Percentiles rank a stretch among this genome's conserved stretches.
phyloP scores from a whole-genome alignment of 2,113 vertebrate species.

The Stomatorhinus ivindoensis region DNA sequence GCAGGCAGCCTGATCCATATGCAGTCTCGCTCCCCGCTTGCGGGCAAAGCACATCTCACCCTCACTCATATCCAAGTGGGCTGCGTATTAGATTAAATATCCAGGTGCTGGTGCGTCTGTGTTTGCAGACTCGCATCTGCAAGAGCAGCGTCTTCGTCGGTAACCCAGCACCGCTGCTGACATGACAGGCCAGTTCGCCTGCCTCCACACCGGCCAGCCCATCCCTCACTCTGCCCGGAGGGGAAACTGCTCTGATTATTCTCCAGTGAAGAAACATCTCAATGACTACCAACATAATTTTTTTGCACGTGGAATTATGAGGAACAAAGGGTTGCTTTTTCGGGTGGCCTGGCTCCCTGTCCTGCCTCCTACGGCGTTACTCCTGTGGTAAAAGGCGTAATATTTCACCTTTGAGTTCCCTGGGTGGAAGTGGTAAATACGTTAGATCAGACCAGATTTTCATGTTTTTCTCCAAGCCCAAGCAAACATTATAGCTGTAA shows the following conservation, averaged over 20 bases:
- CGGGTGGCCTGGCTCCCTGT: background rate
- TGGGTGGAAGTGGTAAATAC: background rate
- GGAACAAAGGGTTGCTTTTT: background rate
- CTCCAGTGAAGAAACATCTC: constrained; percentile 1
- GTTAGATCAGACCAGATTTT: background rate
- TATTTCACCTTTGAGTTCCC: constrained; percentile 1
- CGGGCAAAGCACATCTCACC: background rate
- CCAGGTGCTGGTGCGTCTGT: background rate
- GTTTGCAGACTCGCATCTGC: background rate
- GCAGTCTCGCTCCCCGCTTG: background rate
- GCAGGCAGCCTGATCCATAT: background rate
- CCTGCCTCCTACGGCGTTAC: background rate
- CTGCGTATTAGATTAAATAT: background rate
- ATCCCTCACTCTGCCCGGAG: background rate
- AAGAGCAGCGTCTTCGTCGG: background rate
- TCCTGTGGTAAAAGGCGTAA: background rate
- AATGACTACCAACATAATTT: background rate
- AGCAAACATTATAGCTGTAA: background rate
- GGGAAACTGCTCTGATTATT: background rate
- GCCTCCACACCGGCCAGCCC: background rate
- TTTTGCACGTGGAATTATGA: background rate
- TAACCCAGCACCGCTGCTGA: background rate
- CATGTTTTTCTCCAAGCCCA: background rate
- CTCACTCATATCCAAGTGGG: background rate
- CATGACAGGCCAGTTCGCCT: background rate